Evolutionary conservation across 2,888 invertebrate genomes (phyloP).

Genomic region (Microchrysa polita): DNA sequence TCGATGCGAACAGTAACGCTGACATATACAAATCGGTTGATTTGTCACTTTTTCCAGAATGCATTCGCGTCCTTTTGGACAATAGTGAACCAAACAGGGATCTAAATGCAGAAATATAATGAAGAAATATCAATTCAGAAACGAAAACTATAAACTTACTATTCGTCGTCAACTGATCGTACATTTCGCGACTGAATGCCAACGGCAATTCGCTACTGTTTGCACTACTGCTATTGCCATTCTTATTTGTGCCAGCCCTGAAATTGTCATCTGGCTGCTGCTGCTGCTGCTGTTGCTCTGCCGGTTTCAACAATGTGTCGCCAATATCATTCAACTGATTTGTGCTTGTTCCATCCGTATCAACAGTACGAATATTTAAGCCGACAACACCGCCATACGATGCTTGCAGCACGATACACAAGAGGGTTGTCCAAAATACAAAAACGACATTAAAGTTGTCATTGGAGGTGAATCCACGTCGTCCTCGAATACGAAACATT

Average conservation of each 20-base stretch:
- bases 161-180: conserved; percentile 45
- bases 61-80: conserved; percentile 74
- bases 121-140: no score
- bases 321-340: neutral
- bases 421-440: neutral
- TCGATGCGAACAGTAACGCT: conserved; percentile 67
- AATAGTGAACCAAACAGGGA: conserved; percentile 73
- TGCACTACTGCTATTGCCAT: neutral
- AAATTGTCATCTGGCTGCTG: neutral
- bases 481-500: conserved; percentile 28
- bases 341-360: neutral
- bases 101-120: conserved; percentile 63
- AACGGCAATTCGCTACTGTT: neutral
- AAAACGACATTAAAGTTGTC: neutral
- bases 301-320: no score
- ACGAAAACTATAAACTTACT: conserved; percentile 24
- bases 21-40: conserved; percentile 71
- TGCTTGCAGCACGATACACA: neutral
- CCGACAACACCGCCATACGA: neutral
- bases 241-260: neutral
- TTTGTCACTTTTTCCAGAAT: conserved; percentile 64
- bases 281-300: neutral
- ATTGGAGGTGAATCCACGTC: neutral
- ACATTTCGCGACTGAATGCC: conserved; percentile 31
- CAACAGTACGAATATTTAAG: conserved; percentile 21